Percentiles rank a stretch among this genome's conserved stretches.
Conservation (phyloP, 64 coral and sea anemone genomes). For the Stylophora pistillata region DNA sequence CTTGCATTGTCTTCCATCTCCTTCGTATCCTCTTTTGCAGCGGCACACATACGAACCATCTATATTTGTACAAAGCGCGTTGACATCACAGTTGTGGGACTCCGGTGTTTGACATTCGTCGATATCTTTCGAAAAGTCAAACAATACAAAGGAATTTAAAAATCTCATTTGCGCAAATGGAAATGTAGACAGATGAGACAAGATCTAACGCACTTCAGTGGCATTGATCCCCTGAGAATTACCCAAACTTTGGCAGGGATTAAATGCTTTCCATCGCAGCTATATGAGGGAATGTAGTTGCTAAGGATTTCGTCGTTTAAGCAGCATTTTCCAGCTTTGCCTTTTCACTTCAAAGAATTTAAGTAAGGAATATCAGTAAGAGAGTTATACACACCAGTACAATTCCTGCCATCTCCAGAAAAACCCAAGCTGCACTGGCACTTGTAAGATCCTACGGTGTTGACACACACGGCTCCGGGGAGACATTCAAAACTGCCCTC, state of each 20-base stretch:
- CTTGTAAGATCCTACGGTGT: conserved; percentile 37
- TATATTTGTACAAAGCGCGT: conserved; percentile 44
- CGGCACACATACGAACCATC: conserved; percentile 50
- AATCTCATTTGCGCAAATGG: too few relatives aligned
- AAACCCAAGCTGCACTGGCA: conserved; percentile 41
- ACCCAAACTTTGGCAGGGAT: background rate
- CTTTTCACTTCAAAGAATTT: too few relatives aligned
- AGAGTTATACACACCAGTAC: conserved; percentile 30
- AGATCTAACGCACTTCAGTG: too few relatives aligned
- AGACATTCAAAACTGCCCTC: conserved; percentile 18
- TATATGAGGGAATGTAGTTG: background rate
- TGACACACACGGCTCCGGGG: conserved; percentile 30
- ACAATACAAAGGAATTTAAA: too few relatives aligned
- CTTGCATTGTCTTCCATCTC: conserved; percentile 2
- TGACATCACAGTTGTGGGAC: background rate
- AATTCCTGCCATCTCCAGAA: conserved; percentile 52
- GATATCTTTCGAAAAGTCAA: conserved; percentile 11
- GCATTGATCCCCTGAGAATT: background rate
- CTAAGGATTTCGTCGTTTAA: too few relatives aligned
- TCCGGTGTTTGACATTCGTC: conserved; percentile 26
- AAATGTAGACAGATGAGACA: too few relatives aligned
- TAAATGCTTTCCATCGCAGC: background rate
- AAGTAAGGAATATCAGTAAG: background rate
- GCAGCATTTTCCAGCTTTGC: too few relatives aligned
- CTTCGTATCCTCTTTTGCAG: conserved; percentile 22